Conservation (phyloP, 2,797 vertebrate species). For the Brotula barbata region DNA sequence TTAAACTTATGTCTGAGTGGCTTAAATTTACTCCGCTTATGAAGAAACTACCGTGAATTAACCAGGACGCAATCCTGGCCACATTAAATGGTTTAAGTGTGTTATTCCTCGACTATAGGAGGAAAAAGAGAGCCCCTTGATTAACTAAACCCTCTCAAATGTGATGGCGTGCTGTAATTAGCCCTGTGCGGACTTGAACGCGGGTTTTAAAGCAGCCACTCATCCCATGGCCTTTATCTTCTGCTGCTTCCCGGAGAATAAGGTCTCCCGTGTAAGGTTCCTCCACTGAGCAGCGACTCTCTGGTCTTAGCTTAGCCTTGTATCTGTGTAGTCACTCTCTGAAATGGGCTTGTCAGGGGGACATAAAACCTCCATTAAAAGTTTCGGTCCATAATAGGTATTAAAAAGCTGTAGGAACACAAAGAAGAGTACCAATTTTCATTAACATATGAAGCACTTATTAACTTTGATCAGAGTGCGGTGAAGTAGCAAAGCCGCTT, state of each 20-base stretch:
- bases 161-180: slow-evolving; percentile 84
- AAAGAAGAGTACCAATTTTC: slow-evolving; percentile 84
- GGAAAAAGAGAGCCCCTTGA: slow-evolving; percentile 79
- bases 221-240: slow-evolving; percentile 85
- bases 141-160: slow-evolving; percentile 86
- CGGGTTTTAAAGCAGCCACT: slow-evolving; percentile 84
- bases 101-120: slow-evolving; percentile 82
- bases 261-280: slow-evolving; percentile 82
- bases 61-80: slow-evolving; percentile 77
- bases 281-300: slow-evolving; percentile 77
- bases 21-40: slow-evolving; percentile 83
- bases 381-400: slow-evolving; percentile 86
- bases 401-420: slow-evolving; percentile 87
- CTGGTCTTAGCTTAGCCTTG: slow-evolving; percentile 82
- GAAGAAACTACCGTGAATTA: slow-evolving; percentile 77
- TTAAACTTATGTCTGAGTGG: slow-evolving; percentile 72
- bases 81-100: slow-evolving; percentile 85
- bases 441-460: slow-evolving; percentile 87
- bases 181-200: slow-evolving; percentile 78
- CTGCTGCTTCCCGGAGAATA: slow-evolving; percentile 78
- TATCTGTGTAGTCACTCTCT: slow-evolving; percentile 82
- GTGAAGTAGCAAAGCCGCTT: slow-evolving; percentile 85
- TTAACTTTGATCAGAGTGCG: slow-evolving; percentile 85
- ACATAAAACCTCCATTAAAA: slow-evolving; percentile 88
- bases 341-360: slow-evolving; percentile 85